phyloP scores from a whole-genome alignment of 2,113 vertebrate genomes.

The Panthera uncia region DNA sequence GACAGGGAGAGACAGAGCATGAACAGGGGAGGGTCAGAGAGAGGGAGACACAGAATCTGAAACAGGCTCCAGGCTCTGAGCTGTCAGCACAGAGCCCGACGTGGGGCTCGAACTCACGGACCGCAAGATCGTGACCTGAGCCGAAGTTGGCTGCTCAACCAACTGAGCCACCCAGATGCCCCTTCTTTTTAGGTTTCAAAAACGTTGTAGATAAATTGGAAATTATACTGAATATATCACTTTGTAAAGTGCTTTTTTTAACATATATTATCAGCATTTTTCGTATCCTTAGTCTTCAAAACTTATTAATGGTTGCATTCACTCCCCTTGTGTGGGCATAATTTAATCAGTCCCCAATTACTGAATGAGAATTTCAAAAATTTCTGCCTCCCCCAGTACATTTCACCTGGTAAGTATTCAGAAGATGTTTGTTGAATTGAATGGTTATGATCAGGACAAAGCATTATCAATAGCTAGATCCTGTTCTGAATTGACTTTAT shows the following conservation, averaged over 20 bases:
- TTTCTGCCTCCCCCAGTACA: background rate
- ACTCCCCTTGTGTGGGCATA: background rate
- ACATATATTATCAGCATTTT: constrained; percentile 29
- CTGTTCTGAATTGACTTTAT: background rate
- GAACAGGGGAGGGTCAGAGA: too few species aligned
- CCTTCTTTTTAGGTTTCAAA: constrained; percentile 1
- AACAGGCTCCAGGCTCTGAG: too few species aligned
- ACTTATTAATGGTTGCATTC: background rate
- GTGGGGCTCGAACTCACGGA: too few species aligned
- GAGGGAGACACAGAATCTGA: too few species aligned
- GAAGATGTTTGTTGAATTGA: background rate
- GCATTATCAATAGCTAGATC: background rate
- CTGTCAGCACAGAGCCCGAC: too few species aligned
- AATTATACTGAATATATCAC: constrained; percentile 24
- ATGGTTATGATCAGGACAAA: background rate
- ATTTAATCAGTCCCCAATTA: background rate
- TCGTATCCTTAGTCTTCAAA: constrained; percentile 33
- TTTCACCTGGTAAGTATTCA: background rate
- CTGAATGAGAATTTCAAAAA: background rate
- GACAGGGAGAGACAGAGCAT: too few species aligned
- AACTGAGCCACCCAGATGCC: too few species aligned
- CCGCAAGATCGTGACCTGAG: too few species aligned
- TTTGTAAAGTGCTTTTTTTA: constrained; percentile 13
- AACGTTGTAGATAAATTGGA: background rate
- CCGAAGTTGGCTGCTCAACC: too few species aligned